A percentile compares a stretch with the other conserved stretches of the same genome.
Conservation (phyloP, 2,113 vertebrate genomes). For the Paracanthobrama guichenoti region DNA sequence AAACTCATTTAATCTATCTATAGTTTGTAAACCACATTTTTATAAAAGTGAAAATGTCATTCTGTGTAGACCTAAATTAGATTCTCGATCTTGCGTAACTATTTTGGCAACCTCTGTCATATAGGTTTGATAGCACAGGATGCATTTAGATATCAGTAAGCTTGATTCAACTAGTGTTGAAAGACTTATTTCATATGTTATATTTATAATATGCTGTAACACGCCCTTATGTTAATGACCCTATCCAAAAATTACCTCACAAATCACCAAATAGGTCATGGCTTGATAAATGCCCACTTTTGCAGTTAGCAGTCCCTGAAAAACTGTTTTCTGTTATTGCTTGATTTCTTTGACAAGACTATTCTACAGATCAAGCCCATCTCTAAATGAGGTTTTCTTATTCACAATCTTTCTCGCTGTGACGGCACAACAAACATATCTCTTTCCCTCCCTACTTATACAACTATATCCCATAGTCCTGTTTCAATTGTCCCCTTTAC, state of each 20-base stretch:
- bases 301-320: constrained; percentile 38
- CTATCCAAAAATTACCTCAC: constrained; percentile 11
- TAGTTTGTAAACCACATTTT: constrained; percentile 36
- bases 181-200: constrained; percentile 22
- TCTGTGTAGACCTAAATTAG: not conserved
- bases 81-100: not conserved
- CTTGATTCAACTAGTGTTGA: constrained; percentile 21
- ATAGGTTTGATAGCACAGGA: constrained; percentile 31
- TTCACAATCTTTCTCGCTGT: constrained; percentile 55
- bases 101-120: constrained; percentile 34
- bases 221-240: not conserved
- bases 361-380: constrained; percentile 41
- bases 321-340: constrained; percentile 24
- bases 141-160: constrained; percentile 20
- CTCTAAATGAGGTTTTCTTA: constrained; percentile 49
- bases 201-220: constrained; percentile 6
- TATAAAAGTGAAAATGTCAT: constrained; percentile 21
- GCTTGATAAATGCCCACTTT: constrained; percentile 21
- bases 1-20: not conserved
- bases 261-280: constrained; percentile 13
- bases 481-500: constrained; percentile 41
- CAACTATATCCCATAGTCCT: constrained; percentile 48
- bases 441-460: constrained; percentile 47
- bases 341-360: constrained; percentile 46
- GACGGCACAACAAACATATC: constrained; percentile 65